These are phyloP conservation scores for Muschampia plurimacula DNA, from an alignment of 2,888 invertebrate genomes.

Conservation along the genomic window DNA sequence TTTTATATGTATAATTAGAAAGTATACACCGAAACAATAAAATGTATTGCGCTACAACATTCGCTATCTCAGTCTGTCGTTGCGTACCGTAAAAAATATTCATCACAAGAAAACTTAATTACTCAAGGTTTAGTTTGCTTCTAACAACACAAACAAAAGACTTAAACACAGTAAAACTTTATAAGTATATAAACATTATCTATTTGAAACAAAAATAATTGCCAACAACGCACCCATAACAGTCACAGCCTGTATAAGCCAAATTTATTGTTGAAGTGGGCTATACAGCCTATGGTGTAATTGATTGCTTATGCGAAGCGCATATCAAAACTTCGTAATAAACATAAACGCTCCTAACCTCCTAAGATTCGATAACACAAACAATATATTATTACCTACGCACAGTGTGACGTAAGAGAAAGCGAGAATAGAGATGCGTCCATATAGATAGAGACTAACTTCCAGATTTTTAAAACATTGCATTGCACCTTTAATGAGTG, in stretches of 20 bases:
- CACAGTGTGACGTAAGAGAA: conserved; percentile 10
- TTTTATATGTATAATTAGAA: no score
- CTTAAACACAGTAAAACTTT: background rate
- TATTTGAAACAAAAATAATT: background rate
- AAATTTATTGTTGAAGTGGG: background rate
- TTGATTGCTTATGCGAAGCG: conserved; percentile 26
- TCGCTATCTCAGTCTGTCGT: no score
- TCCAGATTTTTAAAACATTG: no score
- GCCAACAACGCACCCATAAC: background rate
- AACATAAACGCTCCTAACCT: conserved; percentile 14
- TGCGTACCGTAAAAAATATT: no score
- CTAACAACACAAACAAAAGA: background rate
- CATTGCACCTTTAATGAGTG: background rate
- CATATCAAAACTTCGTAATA: conserved; percentile 20
- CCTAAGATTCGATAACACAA: conserved; percentile 7
- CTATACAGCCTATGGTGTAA: conserved; percentile 1
- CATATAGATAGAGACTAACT: background rate
- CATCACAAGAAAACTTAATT: no score
- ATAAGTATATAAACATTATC: no score
- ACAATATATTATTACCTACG: background rate
- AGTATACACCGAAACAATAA: no score
- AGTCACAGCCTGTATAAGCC: background rate
- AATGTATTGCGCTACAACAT: no score
- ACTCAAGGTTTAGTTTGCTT: background rate
- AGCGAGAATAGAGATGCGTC: background rate